Base-by-base conservation (phyloP, 2,113 vertebrate species). In the Strix uralensis region DNA sequence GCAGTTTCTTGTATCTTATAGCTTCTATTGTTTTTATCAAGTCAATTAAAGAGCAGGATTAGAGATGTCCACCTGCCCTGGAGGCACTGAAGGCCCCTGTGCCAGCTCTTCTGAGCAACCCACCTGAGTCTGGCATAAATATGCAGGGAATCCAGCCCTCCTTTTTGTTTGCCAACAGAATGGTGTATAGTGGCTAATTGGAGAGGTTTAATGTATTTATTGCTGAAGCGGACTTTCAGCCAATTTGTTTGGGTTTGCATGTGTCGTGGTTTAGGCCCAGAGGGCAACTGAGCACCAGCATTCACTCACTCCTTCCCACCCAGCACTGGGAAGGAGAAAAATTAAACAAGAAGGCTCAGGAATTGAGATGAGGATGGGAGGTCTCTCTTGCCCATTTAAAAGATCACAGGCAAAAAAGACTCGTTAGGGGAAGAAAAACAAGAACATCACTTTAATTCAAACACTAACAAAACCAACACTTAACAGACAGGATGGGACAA, bases 51-150 rank as follows among this genome's bases (percentile, higher is more conserved):
- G n/a, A 52, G 6, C 36, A 62, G 11, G 12, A n/a, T 65, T 83
- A 61, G 26, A 40, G 51, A 62, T 4, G 15, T 11, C 11, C 34
- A 15, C 6, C 29, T 70, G 32, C 38, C 52, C 32, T 79, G 61
- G 47, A 74, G 42, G 59, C 29, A 8, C 16, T n/a, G 0, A 0
- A 10, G 22, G 3, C 3, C 17, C 44, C 51, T 58, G 55, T 67
- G 40, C 14, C 36, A 61, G 36, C 12, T 66, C 8, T 79, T 79
- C 57, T 81, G 47, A 85, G 44, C 16, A 85, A 46, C 16, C 30
- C 16, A 34, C 29, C 14, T 38, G 34, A 74, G 27, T 16, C 17
- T 25, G 21, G 13, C 25, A 49, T 7, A 44, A 81, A 40, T 17
- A 30, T 0, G 0, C 1, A 7, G 34, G 20, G 34, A 87, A 91